phyloP scores from a whole-genome alignment of 2,888 invertebrate genomes.

The Drymonia ruficornis region DNA sequence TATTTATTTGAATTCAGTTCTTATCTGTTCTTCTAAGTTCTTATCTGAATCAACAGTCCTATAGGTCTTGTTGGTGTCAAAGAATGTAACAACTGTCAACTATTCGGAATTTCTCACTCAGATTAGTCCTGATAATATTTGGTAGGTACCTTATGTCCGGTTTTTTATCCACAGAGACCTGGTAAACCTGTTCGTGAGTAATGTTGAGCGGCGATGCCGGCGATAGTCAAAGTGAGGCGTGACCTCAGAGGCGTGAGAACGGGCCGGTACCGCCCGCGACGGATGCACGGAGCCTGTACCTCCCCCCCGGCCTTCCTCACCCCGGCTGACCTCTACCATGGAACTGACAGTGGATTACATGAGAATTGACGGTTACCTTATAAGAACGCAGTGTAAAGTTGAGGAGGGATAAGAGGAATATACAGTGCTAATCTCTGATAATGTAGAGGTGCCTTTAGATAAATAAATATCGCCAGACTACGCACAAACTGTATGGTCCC shows the following conservation, averaged over 20 bases:
- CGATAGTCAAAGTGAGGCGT: slow-evolving; percentile 78
- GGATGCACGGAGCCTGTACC: slow-evolving; percentile 32
- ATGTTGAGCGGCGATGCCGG: slow-evolving; percentile 71
- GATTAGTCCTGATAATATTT: too few relatives aligned
- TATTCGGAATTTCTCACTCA: neutral
- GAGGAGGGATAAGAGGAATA: neutral
- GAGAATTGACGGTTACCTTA: neutral
- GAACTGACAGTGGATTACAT: neutral
- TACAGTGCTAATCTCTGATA: too few relatives aligned
- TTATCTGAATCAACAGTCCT: too few relatives aligned
- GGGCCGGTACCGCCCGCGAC: slow-evolving; percentile 59
- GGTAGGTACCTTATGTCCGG: neutral
- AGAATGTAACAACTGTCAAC: neutral
- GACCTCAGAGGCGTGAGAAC: slow-evolving; percentile 82
- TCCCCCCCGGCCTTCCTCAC: slow-evolving; percentile 37
- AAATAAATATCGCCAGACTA: too few relatives aligned
- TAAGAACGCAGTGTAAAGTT: slow-evolving; percentile 1
- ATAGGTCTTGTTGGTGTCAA: too few relatives aligned
- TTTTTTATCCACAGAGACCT: neutral
- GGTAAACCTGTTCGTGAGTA: slow-evolving; percentile 24
- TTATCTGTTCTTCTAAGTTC: neutral
- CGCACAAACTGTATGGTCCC: too few relatives aligned
- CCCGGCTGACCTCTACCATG: slow-evolving; percentile 2
- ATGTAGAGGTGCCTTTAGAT: too few relatives aligned
- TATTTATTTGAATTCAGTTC: neutral